Evolutionary conservation across 2,888 invertebrate species (phyloP), one percentile per base, ranked within the genome.

Genomic region (Homarus gammarus): DNA sequence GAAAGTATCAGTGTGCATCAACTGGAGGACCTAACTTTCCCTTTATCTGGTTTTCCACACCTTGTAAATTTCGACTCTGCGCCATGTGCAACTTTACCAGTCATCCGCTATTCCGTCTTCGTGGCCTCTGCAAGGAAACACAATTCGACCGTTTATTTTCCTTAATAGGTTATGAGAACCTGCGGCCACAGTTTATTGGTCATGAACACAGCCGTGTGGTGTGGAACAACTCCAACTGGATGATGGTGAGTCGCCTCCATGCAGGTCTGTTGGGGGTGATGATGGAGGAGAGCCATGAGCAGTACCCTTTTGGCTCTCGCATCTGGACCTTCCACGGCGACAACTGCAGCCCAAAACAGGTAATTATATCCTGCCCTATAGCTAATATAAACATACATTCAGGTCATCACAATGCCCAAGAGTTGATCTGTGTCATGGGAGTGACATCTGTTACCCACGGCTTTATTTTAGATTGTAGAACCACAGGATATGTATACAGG

Each of bases 251-350:
- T 49, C 75, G 75, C 18, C 44, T 40, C 10, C 75, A 75, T 8
- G 31, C n/a, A 0, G 75, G 75, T 12, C 15, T 75, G 12, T 15
- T 22, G 18, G 75, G 44, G 2, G n/a, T 22, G n/a, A 75, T 75
- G 75, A 10, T n/a, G 31, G n/a, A 6, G 44, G 75, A n/a, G 0
- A 44, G 27, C 3, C 44, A 40, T 2, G 18, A 27, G 3, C 75
- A 40, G 15, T 75, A 75, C n/a, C 75, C 75, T 1, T 15, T 75
- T n/a, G 75, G 75, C 75, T 44, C 44, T 8, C 75, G 75, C 75
- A 75, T 22, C 75, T 75, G 75, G 75, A 15, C 40, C 44, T 27
- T 75, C 44, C 10, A n/a, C 27, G 18, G 36, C 22, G 75, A 75
- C 75, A 38, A 27, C 22, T 75, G 75, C 44, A 22, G 0, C 10